A percentile compares a stretch with the other conserved stretches of the same genome.
phyloP scores from a whole-genome alignment of 2,888 invertebrate species.

The Leptura quadrifasciata region DNA sequence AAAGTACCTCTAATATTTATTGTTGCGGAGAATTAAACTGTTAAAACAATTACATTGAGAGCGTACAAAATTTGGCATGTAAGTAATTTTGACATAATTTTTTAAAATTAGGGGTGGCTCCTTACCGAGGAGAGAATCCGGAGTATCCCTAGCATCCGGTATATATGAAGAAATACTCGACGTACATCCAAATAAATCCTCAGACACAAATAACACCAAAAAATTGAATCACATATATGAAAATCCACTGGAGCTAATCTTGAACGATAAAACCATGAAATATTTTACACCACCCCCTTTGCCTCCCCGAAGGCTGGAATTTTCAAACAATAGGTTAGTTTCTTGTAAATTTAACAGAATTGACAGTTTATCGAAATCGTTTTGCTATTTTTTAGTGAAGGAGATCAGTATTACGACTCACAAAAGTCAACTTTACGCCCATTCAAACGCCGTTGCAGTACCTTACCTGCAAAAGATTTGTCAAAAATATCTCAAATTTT shows the following conservation, averaged over 20 bases:
- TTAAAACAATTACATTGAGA: too few relatives aligned
- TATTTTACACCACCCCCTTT: slow-evolving; percentile 72
- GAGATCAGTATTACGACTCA: not conserved
- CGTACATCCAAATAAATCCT: slow-evolving; percentile 48
- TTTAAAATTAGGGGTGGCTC: slow-evolving; percentile 42
- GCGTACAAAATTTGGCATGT: not conserved
- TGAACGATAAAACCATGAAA: slow-evolving; percentile 61
- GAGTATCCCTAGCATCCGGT: slow-evolving; percentile 78
- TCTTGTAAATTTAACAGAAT: not conserved
- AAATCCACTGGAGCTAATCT: slow-evolving; percentile 71
- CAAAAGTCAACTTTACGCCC: not conserved
- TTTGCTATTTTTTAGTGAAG: slow-evolving; percentile 16
- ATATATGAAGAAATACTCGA: slow-evolving; percentile 83
- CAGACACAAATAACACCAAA: slow-evolving; percentile 22
- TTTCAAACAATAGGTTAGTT: slow-evolving; percentile 59
- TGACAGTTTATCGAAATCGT: not conserved
- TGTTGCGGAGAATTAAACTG: too few relatives aligned
- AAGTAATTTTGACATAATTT: not conserved
- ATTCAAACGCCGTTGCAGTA: slow-evolving; percentile 68
- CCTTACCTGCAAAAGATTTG: slow-evolving; percentile 70
- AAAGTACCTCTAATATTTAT: too few relatives aligned
- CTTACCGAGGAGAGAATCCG: slow-evolving; percentile 76
- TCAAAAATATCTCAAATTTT: slow-evolving; percentile 69
- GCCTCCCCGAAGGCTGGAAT: slow-evolving; percentile 72
- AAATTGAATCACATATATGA: slow-evolving; percentile 70